phyloP scores from a whole-genome alignment of 2,888 invertebrate species.

The Rhodophaea formosa region DNA sequence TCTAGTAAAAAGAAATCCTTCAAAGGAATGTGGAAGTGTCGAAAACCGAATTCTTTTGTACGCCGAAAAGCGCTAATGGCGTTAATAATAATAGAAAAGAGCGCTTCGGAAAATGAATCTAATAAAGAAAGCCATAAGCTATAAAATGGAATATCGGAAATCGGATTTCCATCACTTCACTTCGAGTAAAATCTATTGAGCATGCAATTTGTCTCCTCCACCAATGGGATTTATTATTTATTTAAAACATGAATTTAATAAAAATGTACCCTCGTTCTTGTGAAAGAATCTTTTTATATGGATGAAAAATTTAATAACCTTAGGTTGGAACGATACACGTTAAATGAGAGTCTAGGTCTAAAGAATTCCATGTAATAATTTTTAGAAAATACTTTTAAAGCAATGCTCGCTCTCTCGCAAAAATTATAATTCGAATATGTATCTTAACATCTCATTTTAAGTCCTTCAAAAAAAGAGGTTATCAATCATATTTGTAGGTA shows the following conservation, averaged over 20 bases:
- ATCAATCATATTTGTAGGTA: no score
- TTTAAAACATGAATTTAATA: neutral
- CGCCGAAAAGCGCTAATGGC: conserved; percentile 20
- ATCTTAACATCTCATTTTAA: no score
- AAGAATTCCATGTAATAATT: no score
- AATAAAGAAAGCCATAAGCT: conserved; percentile 23
- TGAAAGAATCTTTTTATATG: no score
- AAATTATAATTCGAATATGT: no score
- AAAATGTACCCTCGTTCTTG: no score
- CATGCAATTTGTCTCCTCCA: neutral
- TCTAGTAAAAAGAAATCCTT: conserved; percentile 6
- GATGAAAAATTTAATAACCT: no score
- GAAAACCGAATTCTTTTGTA: neutral
- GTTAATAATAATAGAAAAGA: conserved; percentile 20
- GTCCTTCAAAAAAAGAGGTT: no score
- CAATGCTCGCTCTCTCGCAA: no score
- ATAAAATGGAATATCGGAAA: conserved; percentile 23
- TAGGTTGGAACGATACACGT: no score
- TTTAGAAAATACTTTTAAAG: no score
- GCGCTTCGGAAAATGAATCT: conserved; percentile 19
- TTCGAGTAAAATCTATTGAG: neutral
- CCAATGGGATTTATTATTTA: neutral
- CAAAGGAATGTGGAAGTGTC: neutral
- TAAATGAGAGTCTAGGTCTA: no score
- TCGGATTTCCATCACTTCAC: conserved; percentile 19